A percentile compares a stretch with the other conserved stretches of the same genome.
These are phyloP conservation scores for Paedocypris micromegethes DNA, from an alignment of 2,797 vertebrate genomes.

Conservation along the genomic window DNA sequence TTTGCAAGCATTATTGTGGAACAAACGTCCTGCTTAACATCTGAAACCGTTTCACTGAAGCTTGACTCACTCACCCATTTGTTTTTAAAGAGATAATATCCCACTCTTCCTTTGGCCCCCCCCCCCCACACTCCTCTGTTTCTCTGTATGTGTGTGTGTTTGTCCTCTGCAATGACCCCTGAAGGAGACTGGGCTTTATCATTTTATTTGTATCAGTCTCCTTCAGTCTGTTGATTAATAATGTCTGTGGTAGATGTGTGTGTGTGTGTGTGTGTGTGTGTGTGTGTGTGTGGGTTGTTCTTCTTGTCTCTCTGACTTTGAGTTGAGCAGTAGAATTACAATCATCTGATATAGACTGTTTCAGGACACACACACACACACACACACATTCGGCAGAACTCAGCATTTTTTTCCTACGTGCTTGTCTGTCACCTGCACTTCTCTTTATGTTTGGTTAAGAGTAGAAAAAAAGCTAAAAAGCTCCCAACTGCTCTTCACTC, in stretches of 20 bases:
- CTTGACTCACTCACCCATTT: background rate
- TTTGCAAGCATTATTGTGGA: no score
- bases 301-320: conserved; percentile 27
- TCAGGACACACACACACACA: background rate
- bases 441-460: no score
- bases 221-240: conserved; percentile 34
- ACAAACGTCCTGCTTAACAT: no score
- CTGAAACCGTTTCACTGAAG: conserved; percentile 2
- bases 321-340: conserved; percentile 32
- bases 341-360: conserved; percentile 12
- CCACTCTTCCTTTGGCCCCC: conserved; percentile 4
- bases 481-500: no score
- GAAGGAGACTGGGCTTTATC: conserved; percentile 2
- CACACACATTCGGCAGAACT: background rate
- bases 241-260: conserved; percentile 3
- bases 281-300: conserved; percentile 8
- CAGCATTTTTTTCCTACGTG: no score
- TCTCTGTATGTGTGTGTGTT: conserved; percentile 13
- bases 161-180: conserved; percentile 20
- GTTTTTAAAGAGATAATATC: conserved; percentile 4
- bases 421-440: no score
- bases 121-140: background rate
- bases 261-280: conserved; percentile 17
- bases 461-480: no score
- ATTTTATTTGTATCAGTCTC: conserved; percentile 32